Conservation (phyloP, 2,113 vertebrate species). For the Neomonachus schauinslandi region DNA sequence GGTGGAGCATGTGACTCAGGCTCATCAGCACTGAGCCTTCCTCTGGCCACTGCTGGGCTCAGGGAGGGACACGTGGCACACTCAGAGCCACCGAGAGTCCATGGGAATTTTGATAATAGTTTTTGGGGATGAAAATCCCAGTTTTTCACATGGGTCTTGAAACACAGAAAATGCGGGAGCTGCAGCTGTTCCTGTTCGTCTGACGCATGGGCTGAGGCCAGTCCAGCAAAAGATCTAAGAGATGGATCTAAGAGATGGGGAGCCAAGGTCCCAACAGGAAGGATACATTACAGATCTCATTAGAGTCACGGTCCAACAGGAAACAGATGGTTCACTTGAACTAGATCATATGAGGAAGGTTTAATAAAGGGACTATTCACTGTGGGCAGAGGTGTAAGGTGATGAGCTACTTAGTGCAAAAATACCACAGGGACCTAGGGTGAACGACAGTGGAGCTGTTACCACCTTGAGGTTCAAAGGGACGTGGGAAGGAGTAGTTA, state of each 20-base stretch:
- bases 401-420: neutral
- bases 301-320: neutral
- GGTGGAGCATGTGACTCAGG: neutral
- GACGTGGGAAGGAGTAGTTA: neutral
- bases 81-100: neutral
- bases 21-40: neutral
- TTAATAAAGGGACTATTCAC: neutral
- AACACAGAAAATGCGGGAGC: neutral
- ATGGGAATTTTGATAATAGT: neutral
- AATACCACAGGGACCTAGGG: neutral
- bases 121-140: neutral
- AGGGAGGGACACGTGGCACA: neutral
- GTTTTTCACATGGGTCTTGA: neutral
- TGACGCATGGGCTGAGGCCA: neutral
- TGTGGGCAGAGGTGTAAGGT: neutral
- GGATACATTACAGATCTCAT: neutral
- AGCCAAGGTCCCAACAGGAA: neutral
- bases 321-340: neutral
- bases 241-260: neutral
- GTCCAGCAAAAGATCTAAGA: neutral
- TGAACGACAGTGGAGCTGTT: too few species aligned
- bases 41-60: neutral
- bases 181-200: accelerated
- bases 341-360: neutral
- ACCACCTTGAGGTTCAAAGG: neutral